phyloP scores from a whole-genome alignment of 2,888 invertebrate species.

The Epirrhoe alternata region DNA sequence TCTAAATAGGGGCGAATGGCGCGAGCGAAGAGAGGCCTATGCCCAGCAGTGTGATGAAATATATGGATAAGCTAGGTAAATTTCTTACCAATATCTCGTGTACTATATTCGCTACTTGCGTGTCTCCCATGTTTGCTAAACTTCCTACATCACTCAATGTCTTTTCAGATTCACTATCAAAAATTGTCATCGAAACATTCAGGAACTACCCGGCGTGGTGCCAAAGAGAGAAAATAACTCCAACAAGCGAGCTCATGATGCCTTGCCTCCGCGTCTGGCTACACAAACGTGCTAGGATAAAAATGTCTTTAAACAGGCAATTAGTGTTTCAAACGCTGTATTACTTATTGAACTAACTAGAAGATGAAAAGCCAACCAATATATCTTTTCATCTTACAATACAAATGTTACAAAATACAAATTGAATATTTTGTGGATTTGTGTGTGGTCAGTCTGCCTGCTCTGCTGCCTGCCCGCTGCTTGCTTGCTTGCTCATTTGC shows the following conservation, averaged over 20 bases:
- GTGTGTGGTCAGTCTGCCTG: too few relatives aligned
- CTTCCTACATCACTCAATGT: conserved; percentile 21
- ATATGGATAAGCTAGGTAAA: background rate
- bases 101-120: conserved; percentile 86
- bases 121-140: conserved; percentile 83
- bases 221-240: background rate
- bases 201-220: conserved; percentile 11
- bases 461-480: too few relatives aligned
- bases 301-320: background rate
- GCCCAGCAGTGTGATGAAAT: too few relatives aligned
- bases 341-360: too few relatives aligned
- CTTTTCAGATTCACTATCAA: conserved; percentile 26
- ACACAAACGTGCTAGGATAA: background rate
- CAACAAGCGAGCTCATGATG: background rate
- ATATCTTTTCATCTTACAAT: too few relatives aligned
- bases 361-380: too few relatives aligned
- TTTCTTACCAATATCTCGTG: conserved; percentile 87
- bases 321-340: too few relatives aligned
- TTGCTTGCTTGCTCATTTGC: too few relatives aligned
- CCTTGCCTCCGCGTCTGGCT: background rate
- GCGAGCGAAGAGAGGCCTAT: too few relatives aligned
- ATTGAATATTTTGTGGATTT: too few relatives aligned
- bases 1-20: too few relatives aligned
- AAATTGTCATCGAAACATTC: conserved; percentile 28
- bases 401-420: too few relatives aligned